A percentile compares a stretch with the other conserved stretches of the same genome.
These are phyloP conservation scores for Drosophila repletoides DNA, from an alignment of 1,140 invertebrate species.

Conservation along the genomic window DNA sequence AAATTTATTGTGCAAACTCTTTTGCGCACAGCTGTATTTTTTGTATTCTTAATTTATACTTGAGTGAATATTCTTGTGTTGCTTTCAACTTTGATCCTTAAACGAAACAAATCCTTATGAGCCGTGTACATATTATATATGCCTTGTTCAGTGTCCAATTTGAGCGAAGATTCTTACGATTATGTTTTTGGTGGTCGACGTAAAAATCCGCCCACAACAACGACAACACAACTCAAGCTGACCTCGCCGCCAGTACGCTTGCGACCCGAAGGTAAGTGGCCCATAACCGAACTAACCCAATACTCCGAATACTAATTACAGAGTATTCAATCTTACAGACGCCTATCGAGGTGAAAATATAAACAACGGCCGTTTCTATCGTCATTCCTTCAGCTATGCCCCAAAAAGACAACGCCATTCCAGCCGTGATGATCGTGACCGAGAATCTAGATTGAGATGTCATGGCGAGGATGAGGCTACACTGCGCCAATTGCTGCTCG, in stretches of 20 bases:
- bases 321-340: slow-evolving; percentile 58
- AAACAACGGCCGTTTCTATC: slow-evolving; percentile 82
- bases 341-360: slow-evolving; percentile 75
- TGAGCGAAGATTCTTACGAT: slow-evolving; percentile 83
- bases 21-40: slow-evolving; percentile 16
- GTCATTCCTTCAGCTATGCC: slow-evolving; percentile 82
- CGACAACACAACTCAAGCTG: slow-evolving; percentile 82
- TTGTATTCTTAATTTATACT: not conserved
- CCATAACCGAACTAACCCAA: no score
- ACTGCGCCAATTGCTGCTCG: slow-evolving; percentile 82
- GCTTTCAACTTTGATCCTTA: not conserved
- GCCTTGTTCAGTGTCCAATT: slow-evolving; percentile 79
- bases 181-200: slow-evolving; percentile 83
- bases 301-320: no score
- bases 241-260: slow-evolving; percentile 81
- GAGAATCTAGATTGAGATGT: slow-evolving; percentile 82
- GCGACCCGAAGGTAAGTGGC: slow-evolving; percentile 76
- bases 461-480: slow-evolving; percentile 82
- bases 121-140: slow-evolving; percentile 38
- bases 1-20: slow-evolving; percentile 16
- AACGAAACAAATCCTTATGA: slow-evolving; percentile 32
- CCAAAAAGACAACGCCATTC: slow-evolving; percentile 74
- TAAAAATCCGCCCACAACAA: slow-evolving; percentile 81
- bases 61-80: not conserved
- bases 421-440: slow-evolving; percentile 78